Percentiles rank a stretch among this genome's conserved stretches.
Evolutionary conservation across 2,113 vertebrate species (phyloP).

Genomic region (Cynopterus brachyotis): DNA sequence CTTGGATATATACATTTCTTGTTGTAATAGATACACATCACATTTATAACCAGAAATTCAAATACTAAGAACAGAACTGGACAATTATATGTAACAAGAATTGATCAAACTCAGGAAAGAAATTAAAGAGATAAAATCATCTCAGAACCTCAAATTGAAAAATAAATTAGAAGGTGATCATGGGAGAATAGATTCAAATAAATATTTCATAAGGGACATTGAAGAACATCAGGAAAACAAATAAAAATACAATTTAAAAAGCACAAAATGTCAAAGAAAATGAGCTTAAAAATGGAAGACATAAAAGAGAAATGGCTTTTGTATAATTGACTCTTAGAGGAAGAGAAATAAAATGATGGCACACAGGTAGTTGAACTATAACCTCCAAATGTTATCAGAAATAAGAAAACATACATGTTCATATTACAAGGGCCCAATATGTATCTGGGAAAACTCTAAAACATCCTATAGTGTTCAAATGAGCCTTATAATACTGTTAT

Average conservation of each 20-base stretch:
- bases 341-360: background rate
- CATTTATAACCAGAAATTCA: background rate
- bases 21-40: background rate
- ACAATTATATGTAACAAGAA: background rate
- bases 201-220: background rate
- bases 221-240: background rate
- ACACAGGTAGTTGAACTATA: background rate
- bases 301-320: background rate
- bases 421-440: background rate
- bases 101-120: background rate
- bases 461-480: background rate
- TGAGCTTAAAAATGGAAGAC: background rate
- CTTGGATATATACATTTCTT: background rate
- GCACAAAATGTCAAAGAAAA: background rate
- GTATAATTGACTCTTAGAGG: background rate
- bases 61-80: background rate
- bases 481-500: no score
- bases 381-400: background rate
- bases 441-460: background rate
- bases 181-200: background rate
- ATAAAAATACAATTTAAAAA: background rate
- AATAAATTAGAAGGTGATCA: background rate
- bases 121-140: background rate
- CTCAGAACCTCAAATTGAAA: background rate
- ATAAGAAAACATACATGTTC: background rate